These are phyloP conservation scores for Drosophila infuscata DNA, from an alignment of 2,888 invertebrate species.

Conservation along the genomic window DNA sequence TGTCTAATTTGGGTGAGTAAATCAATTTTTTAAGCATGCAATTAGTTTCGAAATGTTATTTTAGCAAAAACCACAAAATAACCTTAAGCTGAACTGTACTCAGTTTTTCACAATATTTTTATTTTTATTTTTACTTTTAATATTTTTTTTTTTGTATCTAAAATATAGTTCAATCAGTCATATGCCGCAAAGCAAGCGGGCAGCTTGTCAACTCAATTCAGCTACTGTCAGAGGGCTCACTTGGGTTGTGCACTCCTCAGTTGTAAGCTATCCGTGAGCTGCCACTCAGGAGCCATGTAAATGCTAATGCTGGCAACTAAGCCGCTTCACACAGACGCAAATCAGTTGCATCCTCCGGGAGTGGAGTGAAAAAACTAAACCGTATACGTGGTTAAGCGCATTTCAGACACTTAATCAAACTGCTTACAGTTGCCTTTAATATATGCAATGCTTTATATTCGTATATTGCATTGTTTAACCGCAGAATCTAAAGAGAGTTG, in stretches of 20 bases:
- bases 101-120: neutral
- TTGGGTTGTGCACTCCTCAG: constrained; percentile 14
- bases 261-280: constrained; percentile 24
- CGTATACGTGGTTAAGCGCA: constrained; percentile 27
- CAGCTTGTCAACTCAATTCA: neutral
- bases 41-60: neutral
- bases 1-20: neutral
- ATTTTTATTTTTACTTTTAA: neutral
- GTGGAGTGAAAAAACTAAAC: neutral
- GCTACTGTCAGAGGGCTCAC: constrained; percentile 12
- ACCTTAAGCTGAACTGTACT: no score
- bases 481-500: constrained; percentile 13
- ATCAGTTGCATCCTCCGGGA: constrained; percentile 8
- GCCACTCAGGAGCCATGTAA: constrained; percentile 42
- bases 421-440: constrained; percentile 21
- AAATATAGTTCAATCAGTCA: neutral
- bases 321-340: constrained; percentile 32
- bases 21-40: neutral
- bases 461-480: constrained; percentile 48
- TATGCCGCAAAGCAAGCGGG: constrained; percentile 1
- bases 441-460: constrained; percentile 32
- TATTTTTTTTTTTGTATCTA: neutral
- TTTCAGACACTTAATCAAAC: constrained; percentile 38
- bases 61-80: neutral
- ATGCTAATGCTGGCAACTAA: constrained; percentile 51